Evolutionary conservation across 1,140 invertebrate genomes (phyloP).

Genomic region (Adoxophyes honmai): DNA sequence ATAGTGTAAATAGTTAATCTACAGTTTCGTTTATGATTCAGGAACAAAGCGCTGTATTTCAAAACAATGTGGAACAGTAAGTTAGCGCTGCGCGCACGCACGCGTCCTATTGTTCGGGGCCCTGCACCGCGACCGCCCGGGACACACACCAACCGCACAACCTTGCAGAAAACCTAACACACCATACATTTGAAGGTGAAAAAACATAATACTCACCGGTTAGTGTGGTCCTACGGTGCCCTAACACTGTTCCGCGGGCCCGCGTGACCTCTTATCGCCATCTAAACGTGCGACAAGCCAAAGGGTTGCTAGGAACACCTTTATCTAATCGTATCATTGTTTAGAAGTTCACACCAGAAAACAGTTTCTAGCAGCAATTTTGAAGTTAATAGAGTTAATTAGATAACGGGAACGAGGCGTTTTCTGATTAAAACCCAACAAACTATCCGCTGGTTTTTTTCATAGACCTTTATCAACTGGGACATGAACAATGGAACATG

Average conservation of each 20-base stretch:
- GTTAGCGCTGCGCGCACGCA: background rate
- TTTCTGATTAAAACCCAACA: too few species aligned
- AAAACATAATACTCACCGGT: too few species aligned
- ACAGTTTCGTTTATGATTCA: conserved; percentile 16
- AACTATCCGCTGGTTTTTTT: too few species aligned
- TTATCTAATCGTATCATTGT: conserved; percentile 16
- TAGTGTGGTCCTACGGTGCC: too few species aligned
- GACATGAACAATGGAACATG: too few species aligned
- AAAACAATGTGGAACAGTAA: conserved; percentile 21
- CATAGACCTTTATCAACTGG: too few species aligned
- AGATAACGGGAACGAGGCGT: background rate
- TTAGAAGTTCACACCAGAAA: conserved; percentile 15
- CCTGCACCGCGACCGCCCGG: conserved; percentile 6
- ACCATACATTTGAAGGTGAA: too few species aligned
- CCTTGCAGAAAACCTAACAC: background rate
- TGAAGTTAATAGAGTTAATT: conserved; percentile 1
- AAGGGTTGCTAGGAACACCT: background rate
- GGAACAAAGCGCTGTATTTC: conserved; percentile 15
- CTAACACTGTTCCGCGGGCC: background rate
- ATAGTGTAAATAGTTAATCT: background rate
- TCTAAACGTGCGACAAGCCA: conserved; percentile 16
- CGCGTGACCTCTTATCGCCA: conserved; percentile 16
- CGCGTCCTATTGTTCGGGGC: conserved; percentile 2
- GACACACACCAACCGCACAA: background rate
- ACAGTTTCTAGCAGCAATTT: background rate